Conservation (phyloP, 2,888 invertebrate species). For the Venustoraphidia nigricollis region DNA sequence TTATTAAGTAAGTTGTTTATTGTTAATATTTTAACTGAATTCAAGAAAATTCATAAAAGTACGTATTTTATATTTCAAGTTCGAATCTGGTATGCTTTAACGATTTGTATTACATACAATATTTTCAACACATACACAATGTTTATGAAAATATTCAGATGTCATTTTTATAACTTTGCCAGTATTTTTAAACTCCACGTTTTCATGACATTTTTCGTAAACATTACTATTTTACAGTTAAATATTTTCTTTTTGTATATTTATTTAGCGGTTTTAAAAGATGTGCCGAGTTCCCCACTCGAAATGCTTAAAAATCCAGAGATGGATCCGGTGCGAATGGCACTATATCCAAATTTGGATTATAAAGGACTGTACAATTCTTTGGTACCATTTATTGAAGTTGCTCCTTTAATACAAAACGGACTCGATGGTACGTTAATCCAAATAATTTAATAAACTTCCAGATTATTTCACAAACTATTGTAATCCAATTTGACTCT, state of each 20-base stretch:
- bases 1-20: slow-evolving; percentile 65
- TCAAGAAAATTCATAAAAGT: background rate
- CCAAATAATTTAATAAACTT: background rate
- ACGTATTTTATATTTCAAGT: background rate
- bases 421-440: slow-evolving; percentile 57
- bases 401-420: slow-evolving; percentile 81
- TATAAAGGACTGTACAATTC: slow-evolving; percentile 93
- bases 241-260: slow-evolving; percentile 5
- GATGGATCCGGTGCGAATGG: slow-evolving; percentile 73
- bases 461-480: background rate
- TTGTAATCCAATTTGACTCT: slow-evolving; percentile 13
- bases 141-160: background rate
- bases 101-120: too few species aligned
- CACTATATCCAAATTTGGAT: slow-evolving; percentile 89
- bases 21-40: slow-evolving; percentile 3
- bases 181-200: background rate
- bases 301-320: slow-evolving; percentile 81
- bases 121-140: background rate
- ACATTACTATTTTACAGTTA: background rate
- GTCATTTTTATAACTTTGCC: background rate
- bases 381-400: slow-evolving; percentile 77
- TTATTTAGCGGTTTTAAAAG: slow-evolving; percentile 77
- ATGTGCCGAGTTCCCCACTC: slow-evolving; percentile 84
- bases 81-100: background rate
- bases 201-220: background rate